Conservation (phyloP, 2,113 vertebrate species). For the Dromas ardeola region DNA sequence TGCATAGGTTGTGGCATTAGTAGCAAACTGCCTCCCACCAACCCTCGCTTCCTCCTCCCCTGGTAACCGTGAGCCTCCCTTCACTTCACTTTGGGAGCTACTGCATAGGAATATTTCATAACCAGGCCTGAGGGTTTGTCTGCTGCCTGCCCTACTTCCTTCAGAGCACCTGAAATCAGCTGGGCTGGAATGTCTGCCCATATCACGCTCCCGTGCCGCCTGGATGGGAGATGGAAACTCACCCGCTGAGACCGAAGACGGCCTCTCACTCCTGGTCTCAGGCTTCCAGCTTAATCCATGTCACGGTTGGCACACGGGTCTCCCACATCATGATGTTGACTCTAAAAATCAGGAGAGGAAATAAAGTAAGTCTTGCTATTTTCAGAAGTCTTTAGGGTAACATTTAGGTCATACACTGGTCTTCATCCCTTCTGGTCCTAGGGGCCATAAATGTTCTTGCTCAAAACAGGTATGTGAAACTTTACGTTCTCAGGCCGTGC, state of each 20-base stretch:
- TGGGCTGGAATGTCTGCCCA: neutral
- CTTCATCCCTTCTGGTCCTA: neutral
- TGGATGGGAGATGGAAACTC: neutral
- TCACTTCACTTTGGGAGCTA: neutral
- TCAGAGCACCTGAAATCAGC: neutral
- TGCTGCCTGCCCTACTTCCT: constrained; percentile 50
- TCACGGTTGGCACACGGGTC: neutral
- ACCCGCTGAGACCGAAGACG: neutral
- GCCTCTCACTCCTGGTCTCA: neutral
- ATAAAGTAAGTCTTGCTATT: neutral
- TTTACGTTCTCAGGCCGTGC: neutral
- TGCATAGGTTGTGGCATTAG: neutral
- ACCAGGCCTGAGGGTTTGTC: constrained; percentile 39
- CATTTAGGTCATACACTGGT: neutral
- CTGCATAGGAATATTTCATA: neutral
- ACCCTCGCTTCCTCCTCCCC: neutral
- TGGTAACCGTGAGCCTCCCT: neutral
- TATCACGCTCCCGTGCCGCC: neutral
- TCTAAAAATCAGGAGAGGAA: neutral
- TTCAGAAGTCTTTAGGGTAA: neutral
- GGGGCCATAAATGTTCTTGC: neutral
- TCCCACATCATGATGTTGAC: accelerated
- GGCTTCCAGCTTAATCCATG: neutral
- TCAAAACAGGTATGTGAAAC: neutral
- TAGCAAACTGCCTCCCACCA: neutral